These are phyloP conservation scores for Oscheius sp. DNA, from an alignment of 1,140 invertebrate species.

Conservation along the genomic window DNA sequence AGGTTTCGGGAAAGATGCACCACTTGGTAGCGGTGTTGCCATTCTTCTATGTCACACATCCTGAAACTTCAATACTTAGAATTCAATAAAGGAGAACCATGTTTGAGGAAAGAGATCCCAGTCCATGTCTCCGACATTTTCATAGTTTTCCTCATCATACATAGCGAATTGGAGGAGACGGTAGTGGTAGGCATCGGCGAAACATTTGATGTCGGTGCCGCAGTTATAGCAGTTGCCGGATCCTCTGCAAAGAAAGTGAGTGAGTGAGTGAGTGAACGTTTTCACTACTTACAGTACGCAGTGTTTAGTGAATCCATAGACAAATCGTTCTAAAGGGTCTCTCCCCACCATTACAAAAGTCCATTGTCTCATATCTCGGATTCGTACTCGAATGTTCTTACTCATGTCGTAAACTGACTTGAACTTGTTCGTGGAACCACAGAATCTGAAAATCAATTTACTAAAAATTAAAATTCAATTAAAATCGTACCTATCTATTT, in stretches of 20 bases:
- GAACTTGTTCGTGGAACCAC: neutral
- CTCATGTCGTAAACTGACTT: neutral
- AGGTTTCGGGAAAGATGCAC: neutral
- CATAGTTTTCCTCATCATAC: neutral
- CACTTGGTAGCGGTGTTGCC: neutral
- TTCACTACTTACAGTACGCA: neutral
- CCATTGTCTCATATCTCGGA: neutral
- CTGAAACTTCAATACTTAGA: neutral
- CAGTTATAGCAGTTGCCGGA: neutral
- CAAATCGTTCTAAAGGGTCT: neutral
- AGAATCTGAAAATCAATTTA: neutral
- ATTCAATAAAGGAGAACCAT: neutral
- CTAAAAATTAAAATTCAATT: too few species aligned
- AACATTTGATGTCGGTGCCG: neutral
- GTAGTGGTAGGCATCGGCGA: neutral
- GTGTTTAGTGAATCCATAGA: neutral
- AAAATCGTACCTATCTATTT: neutral
- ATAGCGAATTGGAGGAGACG: neutral
- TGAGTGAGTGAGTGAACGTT: neutral
- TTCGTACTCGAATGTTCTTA: neutral
- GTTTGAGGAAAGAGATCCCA: slow-evolving; percentile 3
- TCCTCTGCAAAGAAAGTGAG: neutral
- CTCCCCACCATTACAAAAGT: neutral
- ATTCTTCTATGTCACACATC: neutral
- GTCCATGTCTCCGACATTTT: neutral